These are phyloP conservation scores for Tauraco erythrolophus DNA, from an alignment of 2,113 vertebrate genomes.

Conservation along the genomic window DNA sequence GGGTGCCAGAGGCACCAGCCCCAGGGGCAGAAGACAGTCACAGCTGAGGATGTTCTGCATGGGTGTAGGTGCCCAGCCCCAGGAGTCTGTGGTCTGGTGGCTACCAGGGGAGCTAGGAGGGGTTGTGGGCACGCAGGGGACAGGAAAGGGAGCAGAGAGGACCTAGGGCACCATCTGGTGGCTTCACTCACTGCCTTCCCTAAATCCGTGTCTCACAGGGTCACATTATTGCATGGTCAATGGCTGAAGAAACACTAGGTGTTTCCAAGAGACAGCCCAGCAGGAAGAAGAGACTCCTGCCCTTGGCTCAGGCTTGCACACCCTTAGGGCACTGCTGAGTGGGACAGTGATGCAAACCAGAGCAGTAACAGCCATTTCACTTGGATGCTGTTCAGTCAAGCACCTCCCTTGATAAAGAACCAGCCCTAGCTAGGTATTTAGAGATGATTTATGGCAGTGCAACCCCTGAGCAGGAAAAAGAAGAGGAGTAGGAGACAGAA, in stretches of 20 bases:
- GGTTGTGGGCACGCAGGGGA: constrained; percentile 1
- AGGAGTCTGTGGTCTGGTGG: neutral
- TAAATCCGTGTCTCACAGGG: constrained; percentile 16
- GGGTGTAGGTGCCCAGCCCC: neutral
- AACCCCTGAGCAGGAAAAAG: neutral
- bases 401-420: neutral
- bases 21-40: neutral
- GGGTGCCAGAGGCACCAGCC: neutral
- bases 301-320: neutral
- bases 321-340: neutral
- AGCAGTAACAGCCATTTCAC: neutral
- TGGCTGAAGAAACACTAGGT: neutral
- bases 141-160: constrained; percentile 32
- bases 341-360: neutral
- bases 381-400: neutral
- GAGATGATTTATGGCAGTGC: neutral
- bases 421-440: neutral
- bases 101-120: neutral
- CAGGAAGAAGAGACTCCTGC: neutral
- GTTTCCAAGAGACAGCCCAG: neutral
- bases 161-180: constrained; percentile 75
- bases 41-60: neutral
- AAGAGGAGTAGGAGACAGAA: neutral
- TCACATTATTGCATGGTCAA: neutral
- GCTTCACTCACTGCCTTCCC: constrained; percentile 47